phyloP scores from a whole-genome alignment of 2,113 vertebrate genomes.

The Rhinichthys klamathensis region DNA sequence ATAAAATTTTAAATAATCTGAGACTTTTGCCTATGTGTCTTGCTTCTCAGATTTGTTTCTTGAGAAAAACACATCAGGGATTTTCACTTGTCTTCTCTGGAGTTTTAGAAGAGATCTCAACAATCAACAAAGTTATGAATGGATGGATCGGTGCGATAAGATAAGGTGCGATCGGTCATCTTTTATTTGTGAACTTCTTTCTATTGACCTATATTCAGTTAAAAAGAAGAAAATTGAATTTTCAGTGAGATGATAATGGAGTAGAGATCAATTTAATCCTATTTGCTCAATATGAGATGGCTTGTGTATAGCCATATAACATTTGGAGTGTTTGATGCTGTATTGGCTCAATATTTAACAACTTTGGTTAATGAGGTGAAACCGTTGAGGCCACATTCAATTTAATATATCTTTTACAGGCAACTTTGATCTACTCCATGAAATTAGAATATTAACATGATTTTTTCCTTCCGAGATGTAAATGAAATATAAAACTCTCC shows the following conservation, averaged over 20 bases:
- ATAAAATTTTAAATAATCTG: neutral
- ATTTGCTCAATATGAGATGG: neutral
- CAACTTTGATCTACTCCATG: slow-evolving; percentile 54
- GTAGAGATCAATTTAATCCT: neutral
- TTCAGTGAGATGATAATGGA: neutral
- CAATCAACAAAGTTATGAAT: neutral
- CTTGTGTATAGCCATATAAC: neutral
- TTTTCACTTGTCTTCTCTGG: neutral
- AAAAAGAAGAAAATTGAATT: neutral
- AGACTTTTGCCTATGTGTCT: neutral
- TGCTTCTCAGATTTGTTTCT: neutral
- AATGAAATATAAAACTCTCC: slow-evolving; percentile 18
- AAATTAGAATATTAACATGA: slow-evolving; percentile 52
- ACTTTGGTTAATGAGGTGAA: slow-evolving; percentile 35
- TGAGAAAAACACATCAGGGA: neutral
- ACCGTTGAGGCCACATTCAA: slow-evolving; percentile 9
- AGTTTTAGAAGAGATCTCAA: neutral
- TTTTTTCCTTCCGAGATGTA: slow-evolving; percentile 53
- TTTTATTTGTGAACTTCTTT: slow-evolving; percentile 17
- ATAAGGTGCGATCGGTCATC: neutral
- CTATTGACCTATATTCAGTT: slow-evolving; percentile 1
- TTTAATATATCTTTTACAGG: slow-evolving; percentile 17
- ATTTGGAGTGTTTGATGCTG: slow-evolving; percentile 19
- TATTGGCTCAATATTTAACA: slow-evolving; percentile 21
- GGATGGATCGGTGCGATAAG: neutral